Percentiles rank a stretch among this genome's conserved stretches.
phyloP scores from a whole-genome alignment of 2,113 vertebrate species.

The Rafetus swinhoei region DNA sequence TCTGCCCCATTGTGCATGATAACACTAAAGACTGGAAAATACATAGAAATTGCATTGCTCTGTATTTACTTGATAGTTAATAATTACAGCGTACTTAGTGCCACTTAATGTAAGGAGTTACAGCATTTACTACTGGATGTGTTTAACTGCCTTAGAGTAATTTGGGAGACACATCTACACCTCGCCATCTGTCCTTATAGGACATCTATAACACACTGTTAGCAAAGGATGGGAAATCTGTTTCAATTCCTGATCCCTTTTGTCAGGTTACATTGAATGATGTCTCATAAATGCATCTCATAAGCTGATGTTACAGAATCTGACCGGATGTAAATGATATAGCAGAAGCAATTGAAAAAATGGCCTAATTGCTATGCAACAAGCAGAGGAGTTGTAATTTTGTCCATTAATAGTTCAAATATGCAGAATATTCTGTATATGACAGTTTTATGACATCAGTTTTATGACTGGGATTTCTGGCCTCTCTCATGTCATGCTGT shows the following conservation, averaged over 20 bases:
- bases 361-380: conserved; percentile 1
- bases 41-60: neutral
- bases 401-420: conserved; percentile 32
- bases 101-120: neutral
- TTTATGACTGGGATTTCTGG: conserved; percentile 55
- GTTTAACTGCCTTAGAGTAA: conserved; percentile 33
- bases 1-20: neutral
- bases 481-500: conserved; percentile 10
- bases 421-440: conserved; percentile 33
- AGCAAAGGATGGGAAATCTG: conserved; percentile 46
- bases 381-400: conserved; percentile 42
- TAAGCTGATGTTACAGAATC: conserved; percentile 18
- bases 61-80: neutral
- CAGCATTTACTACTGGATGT: conserved; percentile 6
- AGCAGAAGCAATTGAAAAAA: conserved; percentile 41
- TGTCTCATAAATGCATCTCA: conserved; percentile 36
- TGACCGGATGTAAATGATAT: conserved; percentile 17
- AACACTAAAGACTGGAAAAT: neutral
- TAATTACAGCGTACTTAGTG: neutral
- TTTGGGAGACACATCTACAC: conserved; percentile 53
- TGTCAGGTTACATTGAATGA: conserved; percentile 40
- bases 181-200: conserved; percentile 47
- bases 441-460: conserved; percentile 20
- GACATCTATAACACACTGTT: conserved; percentile 34
- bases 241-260: conserved; percentile 56